A percentile compares a stretch with the other conserved stretches of the same genome.
Evolutionary conservation across 2,888 invertebrate genomes (phyloP).

Genomic region (Hydropsyche betteni): DNA sequence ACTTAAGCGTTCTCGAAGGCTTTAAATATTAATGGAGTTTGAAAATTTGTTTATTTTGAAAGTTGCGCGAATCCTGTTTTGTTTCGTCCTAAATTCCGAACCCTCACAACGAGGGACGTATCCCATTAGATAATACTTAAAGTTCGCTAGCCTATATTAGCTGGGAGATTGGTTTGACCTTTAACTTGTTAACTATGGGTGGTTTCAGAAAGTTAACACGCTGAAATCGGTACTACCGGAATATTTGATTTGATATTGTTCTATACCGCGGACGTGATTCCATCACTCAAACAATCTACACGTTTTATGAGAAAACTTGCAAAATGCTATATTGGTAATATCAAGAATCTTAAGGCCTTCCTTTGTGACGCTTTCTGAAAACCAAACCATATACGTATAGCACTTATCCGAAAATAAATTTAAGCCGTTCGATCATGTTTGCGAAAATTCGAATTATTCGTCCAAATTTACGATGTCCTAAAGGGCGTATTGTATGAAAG

Average conservation of each 20-base stretch:
- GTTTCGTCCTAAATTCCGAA: slow-evolving; percentile 14
- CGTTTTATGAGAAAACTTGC: neutral
- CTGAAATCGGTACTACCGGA: neutral
- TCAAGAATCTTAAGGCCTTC: no score
- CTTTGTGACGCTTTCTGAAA: no score
- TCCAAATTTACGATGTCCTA: no score
- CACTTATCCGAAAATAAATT: no score
- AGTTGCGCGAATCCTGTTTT: slow-evolving; percentile 13
- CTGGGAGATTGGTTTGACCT: slow-evolving; percentile 31
- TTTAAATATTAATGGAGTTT: slow-evolving; percentile 28
- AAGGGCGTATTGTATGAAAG: no score
- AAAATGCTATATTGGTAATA: neutral
- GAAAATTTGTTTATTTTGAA: slow-evolving; percentile 31
- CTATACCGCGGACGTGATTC: neutral
- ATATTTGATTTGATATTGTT: slow-evolving; percentile 22
- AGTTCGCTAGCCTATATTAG: slow-evolving; percentile 11
- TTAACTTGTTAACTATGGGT: slow-evolving; percentile 26
- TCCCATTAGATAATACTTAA: slow-evolving; percentile 25
- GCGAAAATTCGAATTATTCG: no score
- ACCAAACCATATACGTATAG: no score
- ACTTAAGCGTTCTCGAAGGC: slow-evolving; percentile 14
- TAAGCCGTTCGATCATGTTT: no score
- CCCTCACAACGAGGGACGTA: slow-evolving; percentile 3
- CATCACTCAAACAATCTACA: neutral
- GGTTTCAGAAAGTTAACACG: slow-evolving; percentile 1